A percentile compares a stretch with the other conserved stretches of the same genome.
Evolutionary conservation across 2,113 vertebrate genomes (phyloP).

Genomic region (Ptilorrhoa leucosticta): DNA sequence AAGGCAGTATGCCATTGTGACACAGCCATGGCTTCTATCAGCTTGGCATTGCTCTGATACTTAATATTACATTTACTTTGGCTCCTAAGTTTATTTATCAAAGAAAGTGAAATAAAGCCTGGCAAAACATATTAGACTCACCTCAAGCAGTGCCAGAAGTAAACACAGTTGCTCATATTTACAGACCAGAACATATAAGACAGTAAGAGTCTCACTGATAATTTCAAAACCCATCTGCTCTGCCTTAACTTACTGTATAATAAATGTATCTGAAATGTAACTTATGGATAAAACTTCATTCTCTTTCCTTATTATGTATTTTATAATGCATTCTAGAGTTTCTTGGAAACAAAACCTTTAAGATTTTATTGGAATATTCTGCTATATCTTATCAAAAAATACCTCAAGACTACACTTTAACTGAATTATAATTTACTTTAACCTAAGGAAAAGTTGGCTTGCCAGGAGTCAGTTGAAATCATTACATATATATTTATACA

Average conservation of each 20-base stretch:
- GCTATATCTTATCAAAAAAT: background rate
- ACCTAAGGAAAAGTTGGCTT: background rate
- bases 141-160: background rate
- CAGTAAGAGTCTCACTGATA: background rate
- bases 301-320: background rate
- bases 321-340: background rate
- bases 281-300: background rate
- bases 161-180: background rate
- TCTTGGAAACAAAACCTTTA: background rate
- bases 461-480: background rate
- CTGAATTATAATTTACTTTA: background rate
- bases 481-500: background rate
- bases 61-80: background rate
- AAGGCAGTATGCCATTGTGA: background rate
- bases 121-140: background rate
- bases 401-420: background rate
- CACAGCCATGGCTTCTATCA: background rate
- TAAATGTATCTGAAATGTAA: background rate
- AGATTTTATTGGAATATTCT: background rate
- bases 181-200: background rate
- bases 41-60: background rate
- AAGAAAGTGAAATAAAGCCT: background rate
- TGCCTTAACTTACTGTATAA: background rate
- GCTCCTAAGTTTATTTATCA: background rate
- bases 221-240: background rate